Evolutionary conservation across 92 coral and sea anemone species (phyloP), one percentile per base, ranked within the genome.

Genomic region (Blastomussa wellsi): DNA sequence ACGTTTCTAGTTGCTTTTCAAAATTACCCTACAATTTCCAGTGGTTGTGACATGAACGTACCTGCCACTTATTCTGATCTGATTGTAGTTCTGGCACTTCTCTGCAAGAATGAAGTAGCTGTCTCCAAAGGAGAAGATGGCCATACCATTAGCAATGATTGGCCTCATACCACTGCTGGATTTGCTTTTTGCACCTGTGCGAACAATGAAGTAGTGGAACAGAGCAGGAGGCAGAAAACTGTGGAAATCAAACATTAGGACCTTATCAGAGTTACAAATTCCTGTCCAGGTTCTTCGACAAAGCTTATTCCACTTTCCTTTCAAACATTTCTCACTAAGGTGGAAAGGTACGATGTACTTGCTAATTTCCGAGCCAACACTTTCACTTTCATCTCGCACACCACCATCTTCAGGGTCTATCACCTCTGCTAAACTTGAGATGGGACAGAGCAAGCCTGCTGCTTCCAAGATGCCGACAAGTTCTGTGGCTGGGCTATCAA

Each of bases 211-310:
- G 72, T 85, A 88, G 7, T 84, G 74, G 64, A 93, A 93, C 15
- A 93, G 88, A 0, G 94, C 91, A 3, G 96, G 90, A 3, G 96
- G 96, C 20, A 88, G 96, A 67, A 91, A 93, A 1, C 86, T 74
- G 39, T 79, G 89, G 47, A 93, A 93, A 68, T 91, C 96, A 77
- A 88, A 91, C 22, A 93, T 72, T 33, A 93, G 52, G 17, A 88
- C 76, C 35, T 88, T 80, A 32, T 93, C 94, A 64, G 52, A 65
- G 51, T 85, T 87, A 47, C 89, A 82, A 47, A 86, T 88, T 14
- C 79, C 89, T 53, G 72, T 70, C 95, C 95, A 90, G 0, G 55
- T 44, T 11, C 76, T 85, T 35, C 92, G 89, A 33, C 92, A 88
- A 22, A 41, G 79, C 53, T 47, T 86, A 24, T 79, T 22, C 94